Base-by-base conservation (phyloP, 2,888 invertebrate genomes). In the Tenodera sinensis region DNA sequence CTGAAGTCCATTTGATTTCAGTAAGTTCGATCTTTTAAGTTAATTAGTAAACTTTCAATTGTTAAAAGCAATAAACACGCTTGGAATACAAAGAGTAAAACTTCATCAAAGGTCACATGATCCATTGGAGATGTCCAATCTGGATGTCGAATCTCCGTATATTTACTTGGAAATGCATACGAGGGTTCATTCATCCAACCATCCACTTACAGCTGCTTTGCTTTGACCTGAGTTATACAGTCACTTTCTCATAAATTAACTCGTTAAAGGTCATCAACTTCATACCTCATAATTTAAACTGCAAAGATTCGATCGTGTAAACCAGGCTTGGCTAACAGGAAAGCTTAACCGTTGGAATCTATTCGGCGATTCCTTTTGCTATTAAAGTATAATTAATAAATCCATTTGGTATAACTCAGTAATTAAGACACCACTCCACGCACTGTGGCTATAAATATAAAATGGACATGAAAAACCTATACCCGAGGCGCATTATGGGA, bases 341-440 rank as follows among this genome's bases (percentile, higher is more conserved):
- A 42, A 34, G 83, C 15, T 28, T 34, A 25, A 27, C 28, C 47
- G 6, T 47, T n/a, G 28, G 81, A 81, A 86, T 81, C 81, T 28
- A 30, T 86, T 81, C 86, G 86, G 86, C 81, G 28, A 34, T 87
- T 82, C 83, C 83, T 28, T 87, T 87, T 87, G 27, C 87, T 27
- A 71, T 87, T 88, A 85, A 28, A 84, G 81, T 85, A 81, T 88
- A 88, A 88, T 88, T 88, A 88, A 88, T 88, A 88, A 88, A 84
- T 85, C 84, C 30, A 88, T 88, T 88, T 88, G 71, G 25, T 85
- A 85, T 42, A 34, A 30, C 30, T 85, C 84, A 27, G 25, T 88
- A 88, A 88, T 88, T 85, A 88, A 88, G 88, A 88, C 81, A 88
- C 20, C 28, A 88, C 88, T 84, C 54, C 47, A 47, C 3, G 71